Evolutionary conservation across 2,797 vertebrate species (phyloP).

Genomic region (Rachycentron canadum): DNA sequence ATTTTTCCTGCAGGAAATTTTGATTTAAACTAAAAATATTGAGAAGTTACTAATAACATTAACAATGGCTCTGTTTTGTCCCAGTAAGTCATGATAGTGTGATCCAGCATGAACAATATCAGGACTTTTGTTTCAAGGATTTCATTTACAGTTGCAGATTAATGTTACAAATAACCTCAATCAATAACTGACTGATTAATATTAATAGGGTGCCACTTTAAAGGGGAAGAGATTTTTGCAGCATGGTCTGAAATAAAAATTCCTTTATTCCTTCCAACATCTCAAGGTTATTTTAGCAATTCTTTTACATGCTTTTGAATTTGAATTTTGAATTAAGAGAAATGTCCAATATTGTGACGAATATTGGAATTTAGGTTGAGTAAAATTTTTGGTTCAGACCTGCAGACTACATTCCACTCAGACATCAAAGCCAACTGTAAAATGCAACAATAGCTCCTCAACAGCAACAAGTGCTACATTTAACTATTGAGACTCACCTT

Average conservation of each 20-base stretch:
- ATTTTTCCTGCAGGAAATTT: not conserved
- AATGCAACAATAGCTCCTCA: constrained; percentile 52
- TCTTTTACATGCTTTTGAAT: constrained; percentile 31
- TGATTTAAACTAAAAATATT: not conserved
- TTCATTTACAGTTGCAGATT: not conserved
- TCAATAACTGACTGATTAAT: not conserved
- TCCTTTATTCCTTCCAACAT: not conserved
- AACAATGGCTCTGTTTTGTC: not conserved
- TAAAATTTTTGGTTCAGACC: constrained; percentile 23
- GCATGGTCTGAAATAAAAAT: not conserved
- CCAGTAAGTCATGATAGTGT: not conserved
- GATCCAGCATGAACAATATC: not conserved
- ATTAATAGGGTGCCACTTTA: not conserved
- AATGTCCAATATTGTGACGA: constrained; percentile 3
- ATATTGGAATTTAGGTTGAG: constrained; percentile 21
- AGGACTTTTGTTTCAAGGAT: constrained; percentile 4
- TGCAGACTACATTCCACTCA: not conserved
- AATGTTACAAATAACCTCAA: not conserved
- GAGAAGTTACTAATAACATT: not conserved
- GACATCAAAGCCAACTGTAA: constrained; percentile 27
- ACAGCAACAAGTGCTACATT: not conserved
- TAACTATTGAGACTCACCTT: no score
- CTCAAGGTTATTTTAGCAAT: constrained; percentile 5
- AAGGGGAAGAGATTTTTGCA: not conserved
- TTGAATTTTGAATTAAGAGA: not conserved